Evolutionary conservation across 2,797 vertebrate species (phyloP), one percentile per base, ranked within the genome.

Genomic region (Brachyrhaphis roseni): DNA sequence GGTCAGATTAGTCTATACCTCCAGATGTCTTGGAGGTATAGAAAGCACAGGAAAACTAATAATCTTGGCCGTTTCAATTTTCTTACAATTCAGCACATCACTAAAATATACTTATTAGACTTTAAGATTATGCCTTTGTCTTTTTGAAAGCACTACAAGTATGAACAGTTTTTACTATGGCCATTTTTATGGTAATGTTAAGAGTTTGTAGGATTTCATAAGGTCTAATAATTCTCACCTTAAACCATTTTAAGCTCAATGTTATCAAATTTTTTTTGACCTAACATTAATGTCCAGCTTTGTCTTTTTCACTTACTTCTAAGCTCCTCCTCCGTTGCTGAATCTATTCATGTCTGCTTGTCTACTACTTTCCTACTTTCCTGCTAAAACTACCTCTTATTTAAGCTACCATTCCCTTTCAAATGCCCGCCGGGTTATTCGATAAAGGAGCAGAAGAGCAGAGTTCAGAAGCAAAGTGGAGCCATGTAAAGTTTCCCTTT

Each of bases 401-500:
- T 76, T 78, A 36, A 87, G 76, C 83, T 76, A 12, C 57, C 23
- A 45, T 23, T 18, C 5, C 26, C n/a, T 39, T 20, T 18, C 20
- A 88, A 84, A 87, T 92, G 86, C 82, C 82, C 78, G 83, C 62
- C 2, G 73, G 34, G 78, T 80, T 85, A 86, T 90, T 84, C 90
- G 82, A 91, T 87, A 87, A 84, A 88, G 86, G 77, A 80, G 82
- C 83, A 85, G 34, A 84, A 74, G 62, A 81, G 78, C 64, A 82
- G 85, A 82, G 78, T 87, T 88, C 73, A 82, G 62, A 87, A 80
- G 89, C 79, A 82, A 84, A 86, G 78, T 82, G 81, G 89, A 84
- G 78, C 49, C 71, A 87, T 79, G 83, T 80, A 90, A 90, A 86
- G 84, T 84, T 71, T 70, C 87, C 87, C 82, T 83, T 90, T 86